Base-by-base conservation (phyloP, 1,140 invertebrate species). In the Bombus huntii region DNA sequence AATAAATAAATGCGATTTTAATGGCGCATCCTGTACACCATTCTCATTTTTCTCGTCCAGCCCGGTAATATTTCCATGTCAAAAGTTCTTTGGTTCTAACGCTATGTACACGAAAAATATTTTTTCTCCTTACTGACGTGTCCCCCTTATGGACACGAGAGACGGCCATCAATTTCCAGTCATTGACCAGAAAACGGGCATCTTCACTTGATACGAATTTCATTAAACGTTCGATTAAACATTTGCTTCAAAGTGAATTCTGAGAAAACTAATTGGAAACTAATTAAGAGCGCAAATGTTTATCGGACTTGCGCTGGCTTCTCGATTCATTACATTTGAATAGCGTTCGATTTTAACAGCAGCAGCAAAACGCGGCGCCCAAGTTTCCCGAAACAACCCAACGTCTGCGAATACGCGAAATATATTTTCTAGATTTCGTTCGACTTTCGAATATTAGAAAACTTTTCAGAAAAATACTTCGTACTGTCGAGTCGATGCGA, bases 1-100 rank as follows among this genome's bases (percentile, higher is more conserved):
- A 66, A 81, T 85, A 89, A 89, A 89, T 89, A 81, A 88, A 89
- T 88, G 79, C 83, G 74, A 88, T 88, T 88, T 86, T 86, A 88
- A 89, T 81, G 87, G 70, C 70, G 53, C 62, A 34, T 59, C 57
- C 53, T 74, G n/a, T 66, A 70, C n/a, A 80, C 42, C 44, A 37
- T 9, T 42, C 42, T 66, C 62, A 34, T 53, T 70, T n/a, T 57
- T 88, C 73, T 59, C 31, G 13, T 37, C 37, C 62, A 13, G 44
- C 39, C n/a, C 22, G 72, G 73, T 31, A 47, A 75, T 81, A 70
- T 77, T 81, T 81, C 68, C 65, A 42, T 65, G 74, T 82, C 78
- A 71, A 82, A 88, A 82, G 87, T 76, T 74, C 42, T 86, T 85
- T 68, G 28, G 47, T 53, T 65, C 44, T 83, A 76, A 68, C 73